These are phyloP conservation scores for Atrichornis clamosus DNA, from an alignment of 2,113 vertebrate species.

Conservation along the genomic window DNA sequence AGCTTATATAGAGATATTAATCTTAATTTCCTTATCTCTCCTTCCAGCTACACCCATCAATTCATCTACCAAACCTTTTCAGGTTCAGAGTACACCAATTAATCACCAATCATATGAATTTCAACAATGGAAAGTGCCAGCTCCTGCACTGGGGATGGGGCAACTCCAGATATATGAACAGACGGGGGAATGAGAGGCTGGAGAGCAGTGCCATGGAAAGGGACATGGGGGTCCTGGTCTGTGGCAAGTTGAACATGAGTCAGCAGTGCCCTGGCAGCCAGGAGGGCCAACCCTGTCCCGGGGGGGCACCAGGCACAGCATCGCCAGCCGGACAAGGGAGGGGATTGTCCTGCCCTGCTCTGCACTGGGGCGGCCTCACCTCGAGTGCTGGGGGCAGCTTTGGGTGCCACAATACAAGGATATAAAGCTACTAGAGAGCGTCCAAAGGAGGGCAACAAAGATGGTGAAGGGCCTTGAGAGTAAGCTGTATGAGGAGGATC, in stretches of 20 bases:
- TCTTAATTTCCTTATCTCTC: background rate
- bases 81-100: background rate
- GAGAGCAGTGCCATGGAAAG: background rate
- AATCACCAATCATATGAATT: background rate
- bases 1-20: background rate
- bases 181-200: background rate
- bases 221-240: rapidly evolving
- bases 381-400: background rate
- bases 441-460: rapidly evolving
- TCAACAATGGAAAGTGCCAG: background rate
- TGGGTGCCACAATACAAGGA: background rate
- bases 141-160: background rate
- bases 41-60: background rate
- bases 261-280: background rate
- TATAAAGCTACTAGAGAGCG: background rate
- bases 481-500: rapidly evolving
- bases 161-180: background rate
- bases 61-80: background rate
- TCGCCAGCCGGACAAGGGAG: rapidly evolving
- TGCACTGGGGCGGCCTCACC: background rate
- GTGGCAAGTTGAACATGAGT: rapidly evolving
- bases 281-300: rapidly evolving
- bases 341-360: background rate
- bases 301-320: background rate
- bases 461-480: background rate